Conservation (phyloP, 2,113 vertebrate genomes). For the Amblyornis subalaris region DNA sequence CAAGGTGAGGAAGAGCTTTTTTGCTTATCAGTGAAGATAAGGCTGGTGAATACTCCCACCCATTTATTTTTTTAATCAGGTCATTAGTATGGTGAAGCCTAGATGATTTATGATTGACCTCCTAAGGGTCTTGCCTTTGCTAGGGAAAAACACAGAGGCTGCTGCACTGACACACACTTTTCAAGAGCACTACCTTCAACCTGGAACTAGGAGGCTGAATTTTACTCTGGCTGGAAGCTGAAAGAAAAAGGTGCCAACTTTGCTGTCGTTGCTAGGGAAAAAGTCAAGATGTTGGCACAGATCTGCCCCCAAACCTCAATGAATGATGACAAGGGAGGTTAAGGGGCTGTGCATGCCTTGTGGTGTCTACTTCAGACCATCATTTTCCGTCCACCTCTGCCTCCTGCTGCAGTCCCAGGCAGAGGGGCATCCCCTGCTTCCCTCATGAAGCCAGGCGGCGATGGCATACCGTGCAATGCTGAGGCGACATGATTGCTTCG, state of each 20-base stretch:
- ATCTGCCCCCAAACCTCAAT: not conserved
- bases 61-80: not conserved
- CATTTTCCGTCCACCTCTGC: not conserved
- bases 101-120: not conserved
- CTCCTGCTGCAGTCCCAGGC: fast-evolving
- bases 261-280: not conserved
- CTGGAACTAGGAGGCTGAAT: not conserved
- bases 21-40: not conserved
- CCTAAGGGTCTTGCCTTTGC: not conserved
- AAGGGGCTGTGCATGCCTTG: fast-evolving
- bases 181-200: not conserved
- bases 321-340: fast-evolving
- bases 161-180: not conserved
- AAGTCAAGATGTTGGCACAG: not conserved
- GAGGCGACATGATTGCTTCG: not conserved
- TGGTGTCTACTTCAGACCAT: not conserved
- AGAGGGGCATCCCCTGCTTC: not conserved
- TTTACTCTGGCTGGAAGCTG: not conserved
- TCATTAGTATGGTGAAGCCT: not conserved
- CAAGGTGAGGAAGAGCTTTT: not conserved
- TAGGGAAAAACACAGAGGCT: not conserved
- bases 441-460: fast-evolving
- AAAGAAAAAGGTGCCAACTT: not conserved
- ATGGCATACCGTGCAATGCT: fast-evolving
- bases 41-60: fast-evolving